Percentiles rank a stretch among this genome's conserved stretches.
Conservation (phyloP, 2,113 vertebrate species). For the Tachysurus vachellii region DNA sequence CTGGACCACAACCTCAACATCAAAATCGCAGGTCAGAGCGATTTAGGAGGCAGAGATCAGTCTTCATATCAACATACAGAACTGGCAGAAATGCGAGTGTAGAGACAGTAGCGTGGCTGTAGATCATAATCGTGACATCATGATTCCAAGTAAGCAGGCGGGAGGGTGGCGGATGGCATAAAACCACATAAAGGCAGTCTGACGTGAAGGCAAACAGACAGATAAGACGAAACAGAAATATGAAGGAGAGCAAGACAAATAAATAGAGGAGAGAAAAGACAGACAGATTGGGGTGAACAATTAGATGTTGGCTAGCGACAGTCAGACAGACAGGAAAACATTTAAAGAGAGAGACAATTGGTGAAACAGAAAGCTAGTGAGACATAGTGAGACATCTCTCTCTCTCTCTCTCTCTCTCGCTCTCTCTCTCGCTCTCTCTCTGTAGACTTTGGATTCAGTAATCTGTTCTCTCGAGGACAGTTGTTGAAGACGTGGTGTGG, state of each 20-base stretch:
- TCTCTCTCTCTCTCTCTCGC: neutral
- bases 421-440: slow-evolving; percentile 16
- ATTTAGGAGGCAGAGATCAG: slow-evolving; percentile 33
- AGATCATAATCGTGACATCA: neutral
- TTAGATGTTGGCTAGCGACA: too few relatives aligned
- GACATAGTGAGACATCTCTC: neutral
- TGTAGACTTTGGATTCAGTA: slow-evolving; percentile 97
- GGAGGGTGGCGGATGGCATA: neutral
- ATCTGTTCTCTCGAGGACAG: slow-evolving; percentile 94
- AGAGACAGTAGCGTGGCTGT: neutral
- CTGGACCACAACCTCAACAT: slow-evolving; percentile 94
- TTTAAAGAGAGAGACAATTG: neutral
- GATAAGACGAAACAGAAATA: neutral
- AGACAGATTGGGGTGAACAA: neutral
- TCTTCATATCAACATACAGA: too few relatives aligned
- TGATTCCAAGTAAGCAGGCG: neutral
- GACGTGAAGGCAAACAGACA: neutral
- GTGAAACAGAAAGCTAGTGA: neutral
- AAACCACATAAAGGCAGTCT: neutral
- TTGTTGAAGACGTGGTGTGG: slow-evolving; percentile 98
- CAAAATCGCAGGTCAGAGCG: slow-evolving; percentile 84
- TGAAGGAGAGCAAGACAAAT: neutral
- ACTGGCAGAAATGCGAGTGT: neutral
- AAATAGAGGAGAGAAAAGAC: neutral
- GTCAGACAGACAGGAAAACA: too few relatives aligned